Evolutionary conservation across 2,797 vertebrate genomes (phyloP), one percentile per base, ranked within the genome.

Genomic region (Phataginus tetradactyla): DNA sequence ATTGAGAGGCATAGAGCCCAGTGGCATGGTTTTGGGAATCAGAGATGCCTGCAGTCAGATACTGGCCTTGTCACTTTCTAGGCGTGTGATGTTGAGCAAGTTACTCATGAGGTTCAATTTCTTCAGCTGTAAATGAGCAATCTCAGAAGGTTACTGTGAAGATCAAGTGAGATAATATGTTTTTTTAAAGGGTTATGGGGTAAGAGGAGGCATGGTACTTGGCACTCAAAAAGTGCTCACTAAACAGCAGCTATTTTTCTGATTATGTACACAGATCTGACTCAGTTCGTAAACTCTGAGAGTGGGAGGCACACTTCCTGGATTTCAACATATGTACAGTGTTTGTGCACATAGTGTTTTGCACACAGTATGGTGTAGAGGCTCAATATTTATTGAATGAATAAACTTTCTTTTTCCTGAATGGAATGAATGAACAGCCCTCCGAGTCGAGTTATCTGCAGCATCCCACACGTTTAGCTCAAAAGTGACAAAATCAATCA

Each of bases 211-310:
- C 42, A 92, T 78, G 29, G 20, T 66, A 86, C 27, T 66, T 5
- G 1, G 55, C 64, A 75, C 42, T 59, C 49, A 84, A 86, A 95
- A 92, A 63, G 18, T 86, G 20, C 37, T 95, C 21, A 45, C 34
- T 89, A 91, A 86, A 92, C 69, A 92, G 57, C 42, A 91, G 78
- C 21, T 74, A 86, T 86, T 92, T 86, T 94, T 91, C 74, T 92
- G 83, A 83, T 84, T 64, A 87, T 79, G 63, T 94, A 69, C 53
- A 51, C 4, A 71, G 75, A 91, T 75, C 75, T 92, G 94, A 72
- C 51, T 94, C 89, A 84, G 93, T 93, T 95, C 86, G 88, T 85
- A 87, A 93, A 94, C 86, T 84, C 49, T 80, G 42, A 92, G 61
- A 92, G 34, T 92, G 90, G 25, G 57, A 95, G 93, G 71, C 53